Conservation (phyloP, 2,888 invertebrate species). For the Megamerina dolium region DNA sequence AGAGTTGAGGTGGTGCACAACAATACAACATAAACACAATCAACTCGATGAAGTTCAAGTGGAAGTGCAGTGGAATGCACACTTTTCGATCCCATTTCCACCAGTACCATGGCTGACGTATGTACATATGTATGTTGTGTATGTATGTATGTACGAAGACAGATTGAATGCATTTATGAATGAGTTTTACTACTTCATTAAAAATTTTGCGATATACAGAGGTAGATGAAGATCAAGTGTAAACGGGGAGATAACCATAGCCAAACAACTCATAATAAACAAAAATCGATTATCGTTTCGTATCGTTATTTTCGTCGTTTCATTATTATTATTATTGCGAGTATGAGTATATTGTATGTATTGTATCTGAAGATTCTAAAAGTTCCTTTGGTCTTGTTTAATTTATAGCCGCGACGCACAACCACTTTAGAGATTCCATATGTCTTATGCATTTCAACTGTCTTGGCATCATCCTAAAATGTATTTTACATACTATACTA, state of each 20-base stretch:
- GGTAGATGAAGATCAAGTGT: constrained; percentile 14
- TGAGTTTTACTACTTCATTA: constrained; percentile 51
- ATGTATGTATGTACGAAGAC: constrained; percentile 13
- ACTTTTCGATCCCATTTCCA: not conserved
- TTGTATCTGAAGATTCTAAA: constrained; percentile 29
- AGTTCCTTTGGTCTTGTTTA: constrained; percentile 33
- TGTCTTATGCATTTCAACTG: constrained; percentile 6
- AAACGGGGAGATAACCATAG: constrained; percentile 19
- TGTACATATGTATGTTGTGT: constrained; percentile 4
- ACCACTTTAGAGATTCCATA: constrained; percentile 7
- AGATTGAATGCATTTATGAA: constrained; percentile 45
- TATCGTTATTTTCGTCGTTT: constrained; percentile 30
- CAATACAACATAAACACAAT: no score
- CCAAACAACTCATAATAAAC: constrained; percentile 44
- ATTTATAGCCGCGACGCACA: constrained; percentile 36
- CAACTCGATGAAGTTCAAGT: no score
- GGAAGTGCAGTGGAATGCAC: no score
- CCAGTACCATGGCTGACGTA: not conserved
- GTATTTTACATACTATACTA: constrained; percentile 19
- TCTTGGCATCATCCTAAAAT: constrained; percentile 14
- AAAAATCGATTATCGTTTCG: constrained; percentile 48
- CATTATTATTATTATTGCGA: constrained; percentile 18
- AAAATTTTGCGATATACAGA: constrained; percentile 24
- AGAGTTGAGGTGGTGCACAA: no score
- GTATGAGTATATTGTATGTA: constrained; percentile 38